Percentiles rank a stretch among this genome's conserved stretches.
phyloP scores from a whole-genome alignment of 1,140 invertebrate genomes.

The Heliconius eleuchia region DNA sequence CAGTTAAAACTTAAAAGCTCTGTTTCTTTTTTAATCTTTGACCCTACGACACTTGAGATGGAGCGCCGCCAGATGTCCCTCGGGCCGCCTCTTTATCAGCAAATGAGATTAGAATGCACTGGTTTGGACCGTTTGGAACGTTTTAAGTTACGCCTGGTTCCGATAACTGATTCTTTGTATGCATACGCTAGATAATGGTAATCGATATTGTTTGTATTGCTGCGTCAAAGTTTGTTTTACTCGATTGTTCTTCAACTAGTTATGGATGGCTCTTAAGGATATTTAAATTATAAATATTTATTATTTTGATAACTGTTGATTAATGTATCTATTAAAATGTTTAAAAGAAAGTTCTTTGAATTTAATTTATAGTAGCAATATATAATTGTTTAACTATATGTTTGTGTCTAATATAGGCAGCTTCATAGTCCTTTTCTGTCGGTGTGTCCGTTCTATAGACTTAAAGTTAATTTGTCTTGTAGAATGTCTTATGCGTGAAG shows the following conservation, averaged over 20 bases:
- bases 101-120: slow-evolving; percentile 43
- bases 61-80: slow-evolving; percentile 44
- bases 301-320: neutral
- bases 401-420: too few species aligned
- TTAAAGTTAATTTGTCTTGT: too few species aligned
- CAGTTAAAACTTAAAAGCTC: slow-evolving; percentile 15
- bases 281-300: neutral
- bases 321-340: neutral
- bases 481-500: too few species aligned
- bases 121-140: slow-evolving; percentile 41
- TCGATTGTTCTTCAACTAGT: slow-evolving; percentile 5
- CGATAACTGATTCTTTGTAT: slow-evolving; percentile 44
- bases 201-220: slow-evolving; percentile 27
- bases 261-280: slow-evolving; percentile 10
- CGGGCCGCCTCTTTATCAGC: slow-evolving; percentile 39
- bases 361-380: neutral
- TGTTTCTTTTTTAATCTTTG: slow-evolving; percentile 29
- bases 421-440: too few species aligned
- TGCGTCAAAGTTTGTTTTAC: slow-evolving; percentile 14
- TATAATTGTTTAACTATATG: too few species aligned
- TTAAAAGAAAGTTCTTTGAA: neutral
- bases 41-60: slow-evolving; percentile 44
- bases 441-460: too few species aligned
- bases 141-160: slow-evolving; percentile 44
- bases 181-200: slow-evolving; percentile 37